Evolutionary conservation across 2,113 vertebrate species (phyloP).

Genomic region (Condylura cristata): DNA sequence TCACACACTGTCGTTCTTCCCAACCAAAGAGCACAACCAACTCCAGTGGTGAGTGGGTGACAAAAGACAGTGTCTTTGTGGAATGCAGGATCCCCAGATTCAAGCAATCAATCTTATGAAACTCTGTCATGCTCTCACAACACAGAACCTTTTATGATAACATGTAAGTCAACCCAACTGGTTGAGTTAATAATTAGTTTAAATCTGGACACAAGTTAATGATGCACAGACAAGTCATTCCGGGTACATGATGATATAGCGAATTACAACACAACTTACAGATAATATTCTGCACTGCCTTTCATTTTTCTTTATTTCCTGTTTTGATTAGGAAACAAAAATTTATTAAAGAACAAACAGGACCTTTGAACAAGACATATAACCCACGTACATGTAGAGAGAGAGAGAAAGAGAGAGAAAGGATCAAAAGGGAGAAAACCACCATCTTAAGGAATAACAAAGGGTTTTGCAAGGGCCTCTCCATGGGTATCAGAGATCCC

Average conservation of each 20-base stretch:
- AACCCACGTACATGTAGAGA: not conserved
- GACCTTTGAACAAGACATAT: constrained; percentile 2
- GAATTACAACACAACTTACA: constrained; percentile 46
- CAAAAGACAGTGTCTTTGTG: constrained; percentile 48
- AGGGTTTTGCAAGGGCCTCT: not conserved
- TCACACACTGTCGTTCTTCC: not conserved
- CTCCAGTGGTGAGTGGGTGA: not conserved
- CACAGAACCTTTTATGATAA: constrained; percentile 63
- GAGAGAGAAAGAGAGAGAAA: not conserved
- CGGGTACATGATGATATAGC: constrained; percentile 60
- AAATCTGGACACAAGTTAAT: constrained; percentile 69
- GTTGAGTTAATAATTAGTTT: constrained; percentile 78
- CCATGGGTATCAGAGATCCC: not conserved
- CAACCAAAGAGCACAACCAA: not conserved
- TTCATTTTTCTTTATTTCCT: constrained; percentile 60
- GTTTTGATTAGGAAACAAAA: constrained; percentile 28
- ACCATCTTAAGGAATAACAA: not conserved
- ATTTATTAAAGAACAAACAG: constrained; percentile 17
- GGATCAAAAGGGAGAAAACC: not conserved
- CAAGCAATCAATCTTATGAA: constrained; percentile 72
- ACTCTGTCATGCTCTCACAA: constrained; percentile 32
- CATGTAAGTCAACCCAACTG: constrained; percentile 50
- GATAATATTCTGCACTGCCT: constrained; percentile 56
- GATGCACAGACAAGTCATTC: constrained; percentile 43
- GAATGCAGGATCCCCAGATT: constrained; percentile 29